These are phyloP conservation scores for Saguinus oedipus DNA, from an alignment of 2,797 vertebrate genomes.

Conservation along the genomic window DNA sequence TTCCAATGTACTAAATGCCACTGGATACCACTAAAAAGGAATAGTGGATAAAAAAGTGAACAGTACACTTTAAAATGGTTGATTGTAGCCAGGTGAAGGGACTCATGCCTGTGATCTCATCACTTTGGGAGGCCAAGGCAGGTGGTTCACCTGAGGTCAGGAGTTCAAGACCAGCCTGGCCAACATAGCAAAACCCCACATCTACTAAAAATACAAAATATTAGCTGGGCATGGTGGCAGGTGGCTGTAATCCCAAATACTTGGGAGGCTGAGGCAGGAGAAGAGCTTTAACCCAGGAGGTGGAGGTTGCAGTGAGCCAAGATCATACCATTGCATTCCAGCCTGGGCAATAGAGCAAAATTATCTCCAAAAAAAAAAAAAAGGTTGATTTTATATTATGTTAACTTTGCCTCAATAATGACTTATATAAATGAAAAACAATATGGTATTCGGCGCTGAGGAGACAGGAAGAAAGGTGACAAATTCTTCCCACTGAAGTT, in stretches of 20 bases:
- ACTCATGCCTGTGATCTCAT: too few species aligned
- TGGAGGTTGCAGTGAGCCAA: neutral
- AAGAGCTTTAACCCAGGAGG: neutral
- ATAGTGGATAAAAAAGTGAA: neutral
- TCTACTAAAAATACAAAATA: too few species aligned
- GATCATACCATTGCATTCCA: neutral
- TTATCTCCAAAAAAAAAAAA: neutral
- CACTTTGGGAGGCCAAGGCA: too few species aligned
- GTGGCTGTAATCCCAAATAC: too few species aligned
- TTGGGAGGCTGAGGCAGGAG: neutral
- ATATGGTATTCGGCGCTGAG: neutral
- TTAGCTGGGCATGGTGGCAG: too few species aligned
- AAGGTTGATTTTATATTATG: neutral
- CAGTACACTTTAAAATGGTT: neutral
- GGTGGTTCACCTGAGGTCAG: too few species aligned
- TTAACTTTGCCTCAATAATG: neutral
- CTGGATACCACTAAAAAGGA: too few species aligned
- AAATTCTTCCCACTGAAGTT: neutral
- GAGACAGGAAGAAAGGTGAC: neutral
- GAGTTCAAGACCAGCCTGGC: too few species aligned
- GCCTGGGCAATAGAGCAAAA: neutral
- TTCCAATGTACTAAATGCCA: neutral
- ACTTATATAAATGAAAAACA: neutral
- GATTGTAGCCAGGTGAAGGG: too few species aligned
- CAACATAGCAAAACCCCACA: too few species aligned